Evolutionary conservation across 2,113 vertebrate species (phyloP), one percentile per base, ranked within the genome.

Genomic region (Acrocephalus kingi): DNA sequence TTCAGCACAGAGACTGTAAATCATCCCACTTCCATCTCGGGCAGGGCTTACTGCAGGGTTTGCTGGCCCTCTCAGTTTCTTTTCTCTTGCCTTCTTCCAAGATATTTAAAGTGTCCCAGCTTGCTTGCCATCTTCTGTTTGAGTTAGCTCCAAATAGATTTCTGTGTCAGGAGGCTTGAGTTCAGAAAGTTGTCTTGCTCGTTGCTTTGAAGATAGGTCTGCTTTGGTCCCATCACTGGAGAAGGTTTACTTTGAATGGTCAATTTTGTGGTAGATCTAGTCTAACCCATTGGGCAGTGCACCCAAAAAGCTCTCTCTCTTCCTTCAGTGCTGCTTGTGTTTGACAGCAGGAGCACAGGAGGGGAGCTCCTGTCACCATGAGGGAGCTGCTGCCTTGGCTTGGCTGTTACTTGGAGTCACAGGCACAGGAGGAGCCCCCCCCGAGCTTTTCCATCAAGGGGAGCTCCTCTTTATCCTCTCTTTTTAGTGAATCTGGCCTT

Each of bases 11-110:
- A 49, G 37, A 14, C 54, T 37, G 35, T 87, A 79, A 93, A 39
- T 63, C 16, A 17, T 13, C 39, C 18, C 18, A 59, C 33, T 51
- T 30, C 6, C 35, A n/a, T 43, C 51, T 62, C 0, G 0, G 35
- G 18, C 52, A 58, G 7, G 9, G 56, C 30, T 87, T 87, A 30
- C 43, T 75, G 10, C 30, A 30, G 48, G 20, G 25, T 39, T 78
- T 84, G 15, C 71, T 79, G 79, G 58, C 66, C 35, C 23, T 41
- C 37, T n/a, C 35, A 12, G 9, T 41, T 73, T 59, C 21, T 87
- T 82, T 91, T 74, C 46, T 75, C 23, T 76, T 82, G 46, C 77
- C 59, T 49, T 80, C 11, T 49, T 92, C 54, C 27, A 61, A 72
- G 30, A 3, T 31, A 30, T 7, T 64, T 21, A 10, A 72, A 68